Evolutionary conservation across 2,888 invertebrate species (phyloP).

Genomic region (Prostheceraeus crozeri): DNA sequence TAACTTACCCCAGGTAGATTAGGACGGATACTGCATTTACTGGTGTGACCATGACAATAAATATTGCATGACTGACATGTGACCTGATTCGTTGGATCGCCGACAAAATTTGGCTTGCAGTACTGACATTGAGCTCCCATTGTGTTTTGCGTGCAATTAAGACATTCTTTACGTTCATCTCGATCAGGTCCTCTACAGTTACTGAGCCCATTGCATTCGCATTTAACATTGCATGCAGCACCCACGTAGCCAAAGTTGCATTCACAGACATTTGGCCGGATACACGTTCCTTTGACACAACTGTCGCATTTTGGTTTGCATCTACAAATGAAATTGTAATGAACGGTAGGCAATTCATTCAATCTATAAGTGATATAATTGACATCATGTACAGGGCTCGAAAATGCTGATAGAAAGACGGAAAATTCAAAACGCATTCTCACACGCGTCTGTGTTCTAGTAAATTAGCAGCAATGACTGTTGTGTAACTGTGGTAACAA

Average conservation of each 20-base stretch:
- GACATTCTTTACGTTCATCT: constrained; percentile 71
- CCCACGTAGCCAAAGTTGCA: constrained; percentile 93
- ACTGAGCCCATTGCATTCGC: constrained; percentile 87
- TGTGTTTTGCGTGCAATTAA: constrained; percentile 80
- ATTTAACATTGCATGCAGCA: constrained; percentile 82
- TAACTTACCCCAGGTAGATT: too few relatives aligned
- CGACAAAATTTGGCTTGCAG: constrained; percentile 81
- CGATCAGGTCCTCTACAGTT: constrained; percentile 79
- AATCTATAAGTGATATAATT: too few relatives aligned
- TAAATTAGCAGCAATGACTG: too few relatives aligned
- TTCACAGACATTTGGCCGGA: constrained; percentile 61
- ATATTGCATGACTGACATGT: constrained; percentile 77
- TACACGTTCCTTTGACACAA: constrained; percentile 54
- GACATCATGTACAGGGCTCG: too few relatives aligned
- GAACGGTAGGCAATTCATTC: too few relatives aligned
- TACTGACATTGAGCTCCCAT: constrained; percentile 79
- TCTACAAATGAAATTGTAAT: too few relatives aligned
- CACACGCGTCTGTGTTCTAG: too few relatives aligned
- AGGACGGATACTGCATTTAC: too few relatives aligned
- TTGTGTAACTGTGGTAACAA: too few relatives aligned
- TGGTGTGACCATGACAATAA: constrained; percentile 79
- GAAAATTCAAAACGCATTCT: too few relatives aligned
- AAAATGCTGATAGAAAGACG: too few relatives aligned
- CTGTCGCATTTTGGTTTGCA: too few relatives aligned
- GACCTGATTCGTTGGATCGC: constrained; percentile 73